Conservation (phyloP, 2,113 vertebrate genomes). For the Stictonetta naevosa region DNA sequence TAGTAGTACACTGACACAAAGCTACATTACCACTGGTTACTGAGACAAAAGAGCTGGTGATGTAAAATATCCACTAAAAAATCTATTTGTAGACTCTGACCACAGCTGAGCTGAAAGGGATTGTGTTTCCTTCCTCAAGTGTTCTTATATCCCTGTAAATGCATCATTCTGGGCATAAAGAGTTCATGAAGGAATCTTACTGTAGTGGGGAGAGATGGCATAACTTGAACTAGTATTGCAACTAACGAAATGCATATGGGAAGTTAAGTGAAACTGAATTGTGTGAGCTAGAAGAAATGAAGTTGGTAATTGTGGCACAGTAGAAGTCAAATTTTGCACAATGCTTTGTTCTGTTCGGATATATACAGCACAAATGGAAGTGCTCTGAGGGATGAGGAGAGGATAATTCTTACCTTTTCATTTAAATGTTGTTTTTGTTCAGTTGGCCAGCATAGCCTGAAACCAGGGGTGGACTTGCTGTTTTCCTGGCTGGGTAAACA, state of each 20-base stretch:
- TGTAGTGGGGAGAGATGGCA: background rate
- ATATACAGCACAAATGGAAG: background rate
- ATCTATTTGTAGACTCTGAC: background rate
- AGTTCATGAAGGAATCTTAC: background rate
- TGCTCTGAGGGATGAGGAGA: background rate
- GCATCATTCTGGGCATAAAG: background rate
- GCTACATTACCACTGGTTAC: background rate
- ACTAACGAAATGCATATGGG: background rate
- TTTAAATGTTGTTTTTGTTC: background rate
- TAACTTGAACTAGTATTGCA: background rate
- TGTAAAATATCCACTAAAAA: background rate
- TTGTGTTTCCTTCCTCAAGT: background rate
- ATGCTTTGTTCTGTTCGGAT: background rate
- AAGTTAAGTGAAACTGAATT: background rate
- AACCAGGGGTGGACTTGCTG: background rate
- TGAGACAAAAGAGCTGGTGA: background rate
- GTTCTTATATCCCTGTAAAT: background rate
- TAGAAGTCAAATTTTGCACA: background rate
- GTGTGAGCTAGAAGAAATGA: background rate
- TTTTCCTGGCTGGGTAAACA: background rate
- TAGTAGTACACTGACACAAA: background rate
- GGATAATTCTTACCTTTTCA: background rate
- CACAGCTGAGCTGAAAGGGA: background rate
- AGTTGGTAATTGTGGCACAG: background rate
- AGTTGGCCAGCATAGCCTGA: background rate